Evolutionary conservation across 2,797 vertebrate genomes (phyloP).

Genomic region (Carduelis carduelis): DNA sequence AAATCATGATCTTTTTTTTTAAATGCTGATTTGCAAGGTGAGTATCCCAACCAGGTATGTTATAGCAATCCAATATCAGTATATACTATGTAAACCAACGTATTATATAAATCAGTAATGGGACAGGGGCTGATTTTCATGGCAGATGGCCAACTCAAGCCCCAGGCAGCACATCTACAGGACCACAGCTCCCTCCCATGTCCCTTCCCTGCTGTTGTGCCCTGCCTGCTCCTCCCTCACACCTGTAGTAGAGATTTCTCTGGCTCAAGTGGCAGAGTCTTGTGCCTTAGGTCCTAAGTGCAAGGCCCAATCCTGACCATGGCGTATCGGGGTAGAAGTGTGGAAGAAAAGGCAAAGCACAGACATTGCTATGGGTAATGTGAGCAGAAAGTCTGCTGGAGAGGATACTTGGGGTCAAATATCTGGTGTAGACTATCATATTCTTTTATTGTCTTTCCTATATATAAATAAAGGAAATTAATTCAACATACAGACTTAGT

Average conservation of each 20-base stretch:
- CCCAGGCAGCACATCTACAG: rapidly evolving
- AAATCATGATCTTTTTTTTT: neutral
- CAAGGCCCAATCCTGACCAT: neutral
- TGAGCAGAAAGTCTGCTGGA: neutral
- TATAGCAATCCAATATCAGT: neutral
- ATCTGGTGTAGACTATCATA: neutral
- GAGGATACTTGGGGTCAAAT: neutral
- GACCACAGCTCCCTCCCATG: neutral
- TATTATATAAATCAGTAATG: neutral
- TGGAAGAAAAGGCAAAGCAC: neutral
- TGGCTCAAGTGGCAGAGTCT: conserved; percentile 7
- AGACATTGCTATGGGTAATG: neutral
- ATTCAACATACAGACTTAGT: neutral
- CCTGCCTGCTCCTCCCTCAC: neutral
- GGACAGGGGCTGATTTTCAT: neutral
- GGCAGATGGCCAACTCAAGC: neutral
- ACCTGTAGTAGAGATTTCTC: neutral
- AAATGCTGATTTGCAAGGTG: neutral
- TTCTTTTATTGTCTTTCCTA: conserved; percentile 49
- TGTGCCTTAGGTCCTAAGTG: conserved; percentile 45
- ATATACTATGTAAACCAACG: neutral
- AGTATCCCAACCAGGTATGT: neutral
- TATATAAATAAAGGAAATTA: conserved; percentile 52
- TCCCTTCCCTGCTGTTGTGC: neutral
- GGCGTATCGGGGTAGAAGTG: neutral